These are phyloP conservation scores for Salticus scenicus DNA, from an alignment of 2,888 invertebrate species.

Conservation along the genomic window DNA sequence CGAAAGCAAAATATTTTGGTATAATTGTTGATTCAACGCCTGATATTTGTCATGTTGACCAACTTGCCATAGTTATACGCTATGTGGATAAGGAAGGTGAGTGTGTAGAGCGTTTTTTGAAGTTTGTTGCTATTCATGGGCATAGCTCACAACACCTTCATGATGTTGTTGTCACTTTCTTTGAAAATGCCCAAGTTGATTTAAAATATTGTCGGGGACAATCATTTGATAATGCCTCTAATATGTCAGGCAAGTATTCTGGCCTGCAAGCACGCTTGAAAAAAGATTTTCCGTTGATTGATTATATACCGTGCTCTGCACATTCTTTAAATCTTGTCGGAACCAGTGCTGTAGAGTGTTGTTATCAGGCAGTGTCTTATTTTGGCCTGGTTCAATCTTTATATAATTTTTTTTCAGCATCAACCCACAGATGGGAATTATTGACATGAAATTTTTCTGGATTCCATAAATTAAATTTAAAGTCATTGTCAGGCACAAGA, in stretches of 20 bases:
- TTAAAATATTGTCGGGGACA: not conserved
- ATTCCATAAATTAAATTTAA: not conserved
- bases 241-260: constrained; percentile 13
- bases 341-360: no score
- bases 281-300: not conserved
- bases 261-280: not conserved
- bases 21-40: constrained; percentile 1
- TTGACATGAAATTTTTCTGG: not conserved
- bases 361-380: not conserved
- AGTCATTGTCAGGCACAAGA: not conserved
- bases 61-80: not conserved
- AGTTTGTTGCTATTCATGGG: not conserved
- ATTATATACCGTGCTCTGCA: not conserved
- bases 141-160: not conserved
- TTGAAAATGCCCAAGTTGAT: not conserved
- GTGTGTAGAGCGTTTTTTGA: not conserved
- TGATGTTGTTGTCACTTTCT: not conserved
- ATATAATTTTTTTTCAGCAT: not conserved
- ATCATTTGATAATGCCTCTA: constrained; percentile 10
- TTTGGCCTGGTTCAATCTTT: not conserved
- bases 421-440: not conserved
- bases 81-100: constrained; percentile 5
- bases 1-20: no score
- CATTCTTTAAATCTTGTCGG: not conserved
- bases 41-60: not conserved